Evolutionary conservation across 1,140 invertebrate species (phyloP).

Genomic region (Bombus cullumanus): DNA sequence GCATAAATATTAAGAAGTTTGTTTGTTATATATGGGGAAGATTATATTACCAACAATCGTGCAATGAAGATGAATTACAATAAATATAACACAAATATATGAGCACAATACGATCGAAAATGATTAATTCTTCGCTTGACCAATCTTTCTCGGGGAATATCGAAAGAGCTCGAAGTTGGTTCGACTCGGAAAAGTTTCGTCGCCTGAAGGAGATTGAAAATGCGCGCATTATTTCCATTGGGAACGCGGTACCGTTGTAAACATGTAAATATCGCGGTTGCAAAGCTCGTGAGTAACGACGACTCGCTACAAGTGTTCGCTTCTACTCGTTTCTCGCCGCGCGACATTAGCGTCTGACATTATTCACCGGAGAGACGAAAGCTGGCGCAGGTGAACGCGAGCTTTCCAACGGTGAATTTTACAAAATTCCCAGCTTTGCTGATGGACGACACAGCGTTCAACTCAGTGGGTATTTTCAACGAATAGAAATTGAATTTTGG

Average conservation of each 20-base stretch:
- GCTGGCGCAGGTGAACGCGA: not conserved
- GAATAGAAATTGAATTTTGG: not conserved
- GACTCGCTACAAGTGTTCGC: not conserved
- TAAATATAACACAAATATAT: too few species aligned
- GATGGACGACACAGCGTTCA: not conserved
- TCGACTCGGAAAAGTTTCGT: not conserved
- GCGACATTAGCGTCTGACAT: too few species aligned
- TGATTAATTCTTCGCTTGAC: not conserved
- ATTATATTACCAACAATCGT: too few species aligned
- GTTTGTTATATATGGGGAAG: too few species aligned
- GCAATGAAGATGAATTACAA: too few species aligned
- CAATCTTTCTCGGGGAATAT: conserved; percentile 20
- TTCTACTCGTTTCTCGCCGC: not conserved
- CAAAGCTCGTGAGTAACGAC: not conserved
- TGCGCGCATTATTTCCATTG: conserved; percentile 9
- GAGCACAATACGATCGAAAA: too few species aligned
- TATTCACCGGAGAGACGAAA: not conserved
- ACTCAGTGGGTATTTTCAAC: not conserved
- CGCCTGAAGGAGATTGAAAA: not conserved
- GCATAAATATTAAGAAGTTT: too few species aligned
- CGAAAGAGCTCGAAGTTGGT: not conserved
- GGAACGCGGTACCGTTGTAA: conserved; percentile 20
- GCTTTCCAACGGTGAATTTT: not conserved
- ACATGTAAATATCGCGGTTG: conserved; percentile 42
- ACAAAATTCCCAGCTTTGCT: not conserved